A percentile compares a stretch with the other conserved stretches of the same genome.
These are phyloP conservation scores for Crossocerus cetratus DNA, from an alignment of 2,888 invertebrate species.

Conservation along the genomic window DNA sequence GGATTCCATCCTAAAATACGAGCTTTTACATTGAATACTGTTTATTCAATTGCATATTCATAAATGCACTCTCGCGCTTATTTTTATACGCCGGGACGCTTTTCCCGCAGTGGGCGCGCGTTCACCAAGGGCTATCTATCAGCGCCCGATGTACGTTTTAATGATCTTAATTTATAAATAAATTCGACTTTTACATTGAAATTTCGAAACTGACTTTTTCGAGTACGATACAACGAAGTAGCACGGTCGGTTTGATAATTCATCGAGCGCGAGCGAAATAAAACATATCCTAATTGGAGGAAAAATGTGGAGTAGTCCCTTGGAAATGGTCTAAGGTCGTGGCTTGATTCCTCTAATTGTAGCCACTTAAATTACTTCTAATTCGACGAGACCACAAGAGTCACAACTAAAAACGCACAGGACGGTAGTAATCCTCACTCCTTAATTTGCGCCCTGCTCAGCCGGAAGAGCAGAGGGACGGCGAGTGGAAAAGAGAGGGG, in stretches of 20 bases:
- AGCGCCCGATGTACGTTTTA: too few species aligned
- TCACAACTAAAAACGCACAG: neutral
- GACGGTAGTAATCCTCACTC: neutral
- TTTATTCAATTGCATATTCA: conserved; percentile 37
- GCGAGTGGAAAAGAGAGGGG: too few species aligned
- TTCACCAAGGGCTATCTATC: too few species aligned
- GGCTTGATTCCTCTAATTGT: neutral
- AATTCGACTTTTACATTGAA: too few species aligned
- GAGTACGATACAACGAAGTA: neutral
- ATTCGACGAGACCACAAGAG: neutral
- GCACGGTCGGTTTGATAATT: neutral
- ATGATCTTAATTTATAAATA: too few species aligned
- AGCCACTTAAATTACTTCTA: neutral
- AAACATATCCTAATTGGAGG: neutral
- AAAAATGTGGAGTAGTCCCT: neutral
- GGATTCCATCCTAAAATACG: conserved; percentile 17
- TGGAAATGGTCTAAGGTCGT: neutral
- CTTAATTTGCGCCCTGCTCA: conserved; percentile 26
- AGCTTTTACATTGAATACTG: conserved; percentile 20
- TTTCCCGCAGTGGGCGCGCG: neutral
- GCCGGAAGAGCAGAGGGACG: conserved; percentile 25
- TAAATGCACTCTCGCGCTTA: conserved; percentile 23
- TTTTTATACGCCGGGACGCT: conserved; percentile 23
- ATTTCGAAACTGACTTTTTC: too few species aligned
- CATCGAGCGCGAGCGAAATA: neutral